These are phyloP conservation scores for Ceratosolen fusciceps DNA, from an alignment of 1,140 invertebrate species.

Conservation along the genomic window DNA sequence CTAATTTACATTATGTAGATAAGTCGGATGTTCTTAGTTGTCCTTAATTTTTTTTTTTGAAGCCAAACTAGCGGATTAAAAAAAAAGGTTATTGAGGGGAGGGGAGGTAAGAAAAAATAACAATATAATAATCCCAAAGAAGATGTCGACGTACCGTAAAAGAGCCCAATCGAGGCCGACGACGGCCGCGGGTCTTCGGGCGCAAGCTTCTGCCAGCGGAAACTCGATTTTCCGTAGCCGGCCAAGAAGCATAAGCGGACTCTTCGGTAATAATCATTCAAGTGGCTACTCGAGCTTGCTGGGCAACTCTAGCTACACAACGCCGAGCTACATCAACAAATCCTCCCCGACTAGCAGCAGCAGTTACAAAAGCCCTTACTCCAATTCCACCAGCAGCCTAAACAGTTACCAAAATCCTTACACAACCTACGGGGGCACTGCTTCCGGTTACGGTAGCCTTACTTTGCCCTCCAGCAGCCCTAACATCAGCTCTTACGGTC, in stretches of 20 bases:
- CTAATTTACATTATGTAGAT: too few species aligned
- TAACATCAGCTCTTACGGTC: conserved; percentile 69
- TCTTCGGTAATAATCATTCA: conserved; percentile 63
- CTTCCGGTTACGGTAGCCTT: conserved; percentile 76
- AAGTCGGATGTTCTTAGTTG: too few species aligned
- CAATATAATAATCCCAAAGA: too few species aligned
- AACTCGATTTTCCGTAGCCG: conserved; percentile 69
- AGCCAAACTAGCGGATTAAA: too few species aligned
- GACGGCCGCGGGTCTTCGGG: conserved; percentile 68
- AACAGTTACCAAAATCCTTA: conserved; percentile 71
- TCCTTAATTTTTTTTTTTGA: too few species aligned
- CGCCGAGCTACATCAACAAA: conserved; percentile 31
- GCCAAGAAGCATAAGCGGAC: conserved; percentile 68
- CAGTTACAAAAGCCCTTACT: conserved; percentile 60
- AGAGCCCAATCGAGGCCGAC: conserved; percentile 67
- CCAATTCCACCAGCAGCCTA: conserved; percentile 66
- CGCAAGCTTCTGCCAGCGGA: conserved; percentile 69
- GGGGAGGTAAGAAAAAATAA: too few species aligned
- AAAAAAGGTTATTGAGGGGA: too few species aligned
- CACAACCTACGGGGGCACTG: conserved; percentile 76
- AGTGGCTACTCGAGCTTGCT: conserved; percentile 62
- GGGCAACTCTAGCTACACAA: conserved; percentile 61
- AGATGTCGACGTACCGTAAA: conserved; percentile 67
- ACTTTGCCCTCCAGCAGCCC: conserved; percentile 67
- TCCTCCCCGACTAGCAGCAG: conserved; percentile 52